Conservation (phyloP, 2,797 vertebrate genomes). For the Hirundo rustica region DNA sequence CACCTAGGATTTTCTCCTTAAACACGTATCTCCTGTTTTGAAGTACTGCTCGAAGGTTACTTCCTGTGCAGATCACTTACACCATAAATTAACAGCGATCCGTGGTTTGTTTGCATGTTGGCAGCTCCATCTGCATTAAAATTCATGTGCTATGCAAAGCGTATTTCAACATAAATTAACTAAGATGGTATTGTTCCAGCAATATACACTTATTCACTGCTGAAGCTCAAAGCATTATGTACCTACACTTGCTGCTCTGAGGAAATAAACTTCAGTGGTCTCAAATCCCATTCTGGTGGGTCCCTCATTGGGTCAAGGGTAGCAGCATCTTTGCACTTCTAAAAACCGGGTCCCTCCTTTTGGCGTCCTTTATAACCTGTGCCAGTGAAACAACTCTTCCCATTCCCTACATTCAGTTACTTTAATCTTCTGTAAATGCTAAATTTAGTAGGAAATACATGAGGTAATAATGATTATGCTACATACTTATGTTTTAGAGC, state of each 20-base stretch:
- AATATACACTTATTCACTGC: background rate
- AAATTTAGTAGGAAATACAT: background rate
- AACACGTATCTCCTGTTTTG: background rate
- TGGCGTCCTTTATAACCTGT: background rate
- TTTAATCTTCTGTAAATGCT: background rate
- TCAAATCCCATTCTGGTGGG: background rate
- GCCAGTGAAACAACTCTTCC: background rate
- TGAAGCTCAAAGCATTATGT: background rate
- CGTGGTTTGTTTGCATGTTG: background rate
- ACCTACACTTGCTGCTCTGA: background rate
- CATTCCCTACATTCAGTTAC: background rate
- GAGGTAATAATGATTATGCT: background rate
- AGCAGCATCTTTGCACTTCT: background rate
- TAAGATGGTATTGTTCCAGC: background rate
- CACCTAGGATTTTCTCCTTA: background rate
- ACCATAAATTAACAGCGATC: background rate
- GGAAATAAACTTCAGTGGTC: background rate
- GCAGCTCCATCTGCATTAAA: background rate
- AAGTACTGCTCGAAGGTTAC: background rate
- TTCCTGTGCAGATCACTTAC: background rate
- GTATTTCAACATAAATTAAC: background rate
- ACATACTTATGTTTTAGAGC: background rate
- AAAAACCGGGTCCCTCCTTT: background rate
- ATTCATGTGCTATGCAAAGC: background rate
- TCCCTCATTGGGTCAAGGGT: accelerated